Percentiles rank a stretch among this genome's conserved stretches.
Conservation (phyloP, 35 echinoderm and acorn worm genomes). For the Heliocidaris erythrogramma region DNA sequence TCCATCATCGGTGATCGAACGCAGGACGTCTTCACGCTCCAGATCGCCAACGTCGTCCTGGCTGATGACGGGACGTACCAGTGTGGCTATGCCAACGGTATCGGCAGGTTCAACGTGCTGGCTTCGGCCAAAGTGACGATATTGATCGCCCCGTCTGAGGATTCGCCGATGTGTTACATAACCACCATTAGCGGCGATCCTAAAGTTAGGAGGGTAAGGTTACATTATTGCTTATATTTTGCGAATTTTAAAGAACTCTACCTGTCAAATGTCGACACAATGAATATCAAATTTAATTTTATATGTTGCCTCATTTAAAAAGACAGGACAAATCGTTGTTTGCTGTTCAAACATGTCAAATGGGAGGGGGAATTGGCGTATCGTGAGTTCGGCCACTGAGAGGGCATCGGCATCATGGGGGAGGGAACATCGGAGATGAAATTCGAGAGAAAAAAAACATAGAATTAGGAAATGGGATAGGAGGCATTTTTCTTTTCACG, state of each 20-base stretch:
- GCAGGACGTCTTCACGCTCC: constrained; percentile 33
- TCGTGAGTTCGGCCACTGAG: too few species aligned
- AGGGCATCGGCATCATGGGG: too few species aligned
- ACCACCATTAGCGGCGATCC: not conserved
- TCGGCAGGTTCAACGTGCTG: constrained; percentile 35
- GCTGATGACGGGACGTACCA: constrained; percentile 37
- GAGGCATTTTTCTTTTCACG: too few species aligned
- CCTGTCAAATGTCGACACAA: too few species aligned
- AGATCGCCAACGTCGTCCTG: constrained; percentile 10
- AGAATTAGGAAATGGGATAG: too few species aligned
- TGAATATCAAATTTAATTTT: too few species aligned
- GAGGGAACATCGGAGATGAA: too few species aligned
- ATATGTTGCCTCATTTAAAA: too few species aligned
- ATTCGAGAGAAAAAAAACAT: too few species aligned
- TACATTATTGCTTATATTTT: not conserved
- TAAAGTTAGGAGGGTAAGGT: not conserved
- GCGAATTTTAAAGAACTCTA: not conserved
- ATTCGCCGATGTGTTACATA: constrained; percentile 23
- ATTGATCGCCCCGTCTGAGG: constrained; percentile 18
- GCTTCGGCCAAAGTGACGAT: constrained; percentile 27
- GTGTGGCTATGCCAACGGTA: constrained; percentile 31
- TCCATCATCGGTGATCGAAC: constrained; percentile 32
- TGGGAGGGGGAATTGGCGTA: too few species aligned
- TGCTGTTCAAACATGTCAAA: too few species aligned
- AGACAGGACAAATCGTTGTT: too few species aligned